phyloP scores from a whole-genome alignment of 2,113 vertebrate species.

The Girardinichthys multiradiatus region DNA sequence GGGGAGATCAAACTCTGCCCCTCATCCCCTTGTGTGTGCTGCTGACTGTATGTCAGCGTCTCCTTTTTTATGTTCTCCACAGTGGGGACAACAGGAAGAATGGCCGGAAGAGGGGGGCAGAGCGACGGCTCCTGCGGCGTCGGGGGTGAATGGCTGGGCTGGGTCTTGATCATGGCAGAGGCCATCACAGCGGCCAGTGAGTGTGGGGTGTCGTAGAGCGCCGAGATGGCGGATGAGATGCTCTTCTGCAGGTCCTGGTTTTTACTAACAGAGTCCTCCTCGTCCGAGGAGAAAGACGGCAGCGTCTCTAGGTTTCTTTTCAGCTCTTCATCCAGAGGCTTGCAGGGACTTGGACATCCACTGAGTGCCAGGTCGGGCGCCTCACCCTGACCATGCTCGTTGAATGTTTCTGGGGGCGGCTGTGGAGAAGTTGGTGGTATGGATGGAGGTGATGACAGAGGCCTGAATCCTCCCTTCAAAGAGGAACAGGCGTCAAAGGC shows the following conservation, averaged over 20 bases:
- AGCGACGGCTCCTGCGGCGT: slow-evolving; percentile 49
- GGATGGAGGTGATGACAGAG: slow-evolving; percentile 60
- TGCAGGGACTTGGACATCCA: slow-evolving; percentile 86
- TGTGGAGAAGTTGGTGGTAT: slow-evolving; percentile 46
- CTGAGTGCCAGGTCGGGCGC: slow-evolving; percentile 79
- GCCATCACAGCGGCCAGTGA: slow-evolving; percentile 70
- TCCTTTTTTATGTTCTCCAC: slow-evolving; percentile 29
- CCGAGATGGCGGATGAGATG: slow-evolving; percentile 92
- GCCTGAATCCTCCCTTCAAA: slow-evolving; percentile 72
- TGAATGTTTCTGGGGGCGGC: slow-evolving; percentile 44
- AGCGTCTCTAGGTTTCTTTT: slow-evolving; percentile 90
- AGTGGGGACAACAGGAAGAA: slow-evolving; percentile 52
- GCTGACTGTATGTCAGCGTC: slow-evolving; percentile 15
- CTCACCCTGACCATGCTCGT: slow-evolving; percentile 69
- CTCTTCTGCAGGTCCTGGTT: slow-evolving; percentile 94
- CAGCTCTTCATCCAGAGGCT: slow-evolving; percentile 88
- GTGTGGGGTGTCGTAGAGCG: slow-evolving; percentile 88
- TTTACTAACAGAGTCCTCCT: slow-evolving; percentile 91
- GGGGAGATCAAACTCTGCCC: slow-evolving; percentile 20
- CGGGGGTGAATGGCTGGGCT: slow-evolving; percentile 59
- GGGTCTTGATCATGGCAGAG: slow-evolving; percentile 59
- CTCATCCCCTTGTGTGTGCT: slow-evolving; percentile 27
- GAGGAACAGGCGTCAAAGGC: slow-evolving; percentile 55
- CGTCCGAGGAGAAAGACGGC: slow-evolving; percentile 91
- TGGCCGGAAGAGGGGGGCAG: slow-evolving; percentile 64